Evolutionary conservation across 2,888 invertebrate genomes (phyloP).

Genomic region (Leucophora obtusa): DNA sequence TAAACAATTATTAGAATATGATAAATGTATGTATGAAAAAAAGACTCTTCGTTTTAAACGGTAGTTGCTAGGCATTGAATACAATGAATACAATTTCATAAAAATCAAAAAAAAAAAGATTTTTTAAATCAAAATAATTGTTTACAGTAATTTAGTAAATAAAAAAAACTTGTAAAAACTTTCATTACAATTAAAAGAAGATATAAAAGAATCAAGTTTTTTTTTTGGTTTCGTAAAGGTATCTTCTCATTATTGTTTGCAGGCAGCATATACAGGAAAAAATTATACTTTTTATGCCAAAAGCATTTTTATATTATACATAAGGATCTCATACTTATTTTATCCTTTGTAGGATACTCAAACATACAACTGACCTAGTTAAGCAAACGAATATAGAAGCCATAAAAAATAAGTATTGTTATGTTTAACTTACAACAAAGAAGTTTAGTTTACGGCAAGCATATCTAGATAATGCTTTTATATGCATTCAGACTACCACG

Average conservation of each 20-base stretch:
- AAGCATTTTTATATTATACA: slow-evolving; percentile 38
- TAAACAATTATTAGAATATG: no score
- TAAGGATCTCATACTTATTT: slow-evolving; percentile 18
- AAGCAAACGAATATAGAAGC: not conserved
- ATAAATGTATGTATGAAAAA: no score
- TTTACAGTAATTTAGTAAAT: not conserved
- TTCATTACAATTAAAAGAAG: slow-evolving; percentile 16
- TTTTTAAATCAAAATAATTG: not conserved
- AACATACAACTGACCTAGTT: slow-evolving; percentile 41
- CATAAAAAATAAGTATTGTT: slow-evolving; percentile 6
- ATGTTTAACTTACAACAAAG: slow-evolving; percentile 15
- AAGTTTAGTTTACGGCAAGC: not conserved
- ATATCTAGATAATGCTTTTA: no score
- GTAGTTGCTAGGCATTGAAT: no score
- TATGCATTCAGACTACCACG: no score
- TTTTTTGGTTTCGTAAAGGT: not conserved
- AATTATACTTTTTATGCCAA: slow-evolving; percentile 30
- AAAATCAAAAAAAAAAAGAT: no score
- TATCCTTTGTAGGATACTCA: slow-evolving; percentile 24
- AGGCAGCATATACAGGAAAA: not conserved
- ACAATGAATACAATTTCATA: no score
- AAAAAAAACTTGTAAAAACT: not conserved
- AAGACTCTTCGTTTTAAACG: no score
- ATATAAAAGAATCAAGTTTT: slow-evolving; percentile 2
- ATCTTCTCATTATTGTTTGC: slow-evolving; percentile 20